phyloP scores from a whole-genome alignment of 2,113 vertebrate genomes.

The Zapornia atra region DNA sequence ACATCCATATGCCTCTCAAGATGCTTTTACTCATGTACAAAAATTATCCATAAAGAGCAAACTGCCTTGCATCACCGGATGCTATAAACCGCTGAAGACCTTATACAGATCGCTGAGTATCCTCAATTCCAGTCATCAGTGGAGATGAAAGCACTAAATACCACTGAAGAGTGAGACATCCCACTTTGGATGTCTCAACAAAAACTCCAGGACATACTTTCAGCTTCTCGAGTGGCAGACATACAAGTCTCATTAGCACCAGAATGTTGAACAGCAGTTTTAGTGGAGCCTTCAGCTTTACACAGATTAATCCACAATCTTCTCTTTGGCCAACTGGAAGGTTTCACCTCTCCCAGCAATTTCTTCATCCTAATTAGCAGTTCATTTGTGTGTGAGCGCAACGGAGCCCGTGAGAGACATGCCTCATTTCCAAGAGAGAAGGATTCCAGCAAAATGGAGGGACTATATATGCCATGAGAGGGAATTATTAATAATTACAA shows the following conservation, averaged over 20 bases:
- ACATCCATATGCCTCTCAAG: constrained; percentile 47
- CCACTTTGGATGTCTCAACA: background rate
- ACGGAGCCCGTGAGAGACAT: constrained; percentile 22
- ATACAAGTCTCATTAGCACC: constrained; percentile 61
- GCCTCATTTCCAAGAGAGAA: constrained; percentile 50
- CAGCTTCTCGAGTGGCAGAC: constrained; percentile 36
- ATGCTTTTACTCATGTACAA: constrained; percentile 26
- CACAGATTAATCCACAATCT: constrained; percentile 57
- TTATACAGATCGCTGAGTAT: background rate
- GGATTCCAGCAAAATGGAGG: constrained; percentile 48
- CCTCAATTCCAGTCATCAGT: background rate
- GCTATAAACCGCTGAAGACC: background rate
- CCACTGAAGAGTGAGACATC: background rate
- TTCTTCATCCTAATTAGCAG: constrained; percentile 65
- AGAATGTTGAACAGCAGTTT: constrained; percentile 65
- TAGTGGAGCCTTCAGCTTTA: constrained; percentile 28
- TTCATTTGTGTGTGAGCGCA: constrained; percentile 29
- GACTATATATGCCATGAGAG: background rate
- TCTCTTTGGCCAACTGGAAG: constrained; percentile 49
- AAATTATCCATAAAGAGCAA: constrained; percentile 13
- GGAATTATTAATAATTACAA: constrained; percentile 47
- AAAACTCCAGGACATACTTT: constrained; percentile 23
- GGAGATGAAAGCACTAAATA: background rate
- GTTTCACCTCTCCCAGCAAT: constrained; percentile 63
- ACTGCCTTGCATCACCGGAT: background rate